These are phyloP conservation scores for Apamea sordens DNA, from an alignment of 2,888 invertebrate species.

Conservation along the genomic window DNA sequence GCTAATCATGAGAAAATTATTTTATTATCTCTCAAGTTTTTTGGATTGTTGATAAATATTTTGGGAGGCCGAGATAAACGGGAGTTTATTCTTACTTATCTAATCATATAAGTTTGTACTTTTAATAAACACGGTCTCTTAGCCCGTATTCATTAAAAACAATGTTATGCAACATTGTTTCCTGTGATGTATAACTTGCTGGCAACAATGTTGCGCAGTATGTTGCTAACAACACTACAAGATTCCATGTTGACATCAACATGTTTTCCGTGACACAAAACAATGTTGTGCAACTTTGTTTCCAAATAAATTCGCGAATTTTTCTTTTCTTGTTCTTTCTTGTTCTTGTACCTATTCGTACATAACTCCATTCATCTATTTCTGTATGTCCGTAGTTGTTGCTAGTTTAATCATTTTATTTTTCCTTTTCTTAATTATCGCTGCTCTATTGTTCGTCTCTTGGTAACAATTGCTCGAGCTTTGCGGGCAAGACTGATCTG, in stretches of 20 bases:
- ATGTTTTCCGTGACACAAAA: neutral
- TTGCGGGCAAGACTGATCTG: constrained; percentile 40
- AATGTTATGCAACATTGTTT: neutral
- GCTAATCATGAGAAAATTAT: constrained; percentile 54
- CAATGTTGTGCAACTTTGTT: neutral
- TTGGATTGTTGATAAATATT: constrained; percentile 22
- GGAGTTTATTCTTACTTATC: neutral
- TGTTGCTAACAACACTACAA: neutral
- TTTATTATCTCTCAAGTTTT: constrained; percentile 36
- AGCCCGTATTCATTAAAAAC: neutral
- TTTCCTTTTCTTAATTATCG: constrained; percentile 59
- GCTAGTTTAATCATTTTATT: constrained; percentile 44
- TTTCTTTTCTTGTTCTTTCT: neutral
- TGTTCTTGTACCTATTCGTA: neutral
- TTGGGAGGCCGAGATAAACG: neutral
- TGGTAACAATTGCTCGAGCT: constrained; percentile 30
- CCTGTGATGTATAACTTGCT: neutral
- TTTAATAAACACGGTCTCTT: neutral
- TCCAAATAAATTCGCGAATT: neutral
- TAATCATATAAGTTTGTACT: neutral
- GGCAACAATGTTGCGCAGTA: too few relatives aligned
- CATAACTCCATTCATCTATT: constrained; percentile 15
- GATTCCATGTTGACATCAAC: neutral
- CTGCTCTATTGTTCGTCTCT: constrained; percentile 46
- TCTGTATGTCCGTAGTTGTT: constrained; percentile 18